Percentiles rank a stretch among this genome's conserved stretches.
Evolutionary conservation across 1,140 invertebrate species (phyloP).

Genomic region (Drosophila kikkawai): DNA sequence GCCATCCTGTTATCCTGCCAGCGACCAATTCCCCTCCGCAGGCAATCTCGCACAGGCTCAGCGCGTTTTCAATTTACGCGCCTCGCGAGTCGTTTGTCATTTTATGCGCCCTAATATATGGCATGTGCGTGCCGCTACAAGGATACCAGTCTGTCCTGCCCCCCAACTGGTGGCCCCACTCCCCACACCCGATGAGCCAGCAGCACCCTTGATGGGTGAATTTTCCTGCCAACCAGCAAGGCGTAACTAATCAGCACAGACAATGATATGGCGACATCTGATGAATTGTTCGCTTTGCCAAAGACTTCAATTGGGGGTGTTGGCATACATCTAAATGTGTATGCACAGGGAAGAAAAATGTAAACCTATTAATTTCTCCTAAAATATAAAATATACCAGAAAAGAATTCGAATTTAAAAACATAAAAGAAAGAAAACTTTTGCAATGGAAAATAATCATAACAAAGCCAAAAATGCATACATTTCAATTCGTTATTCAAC

Average conservation of each 20-base stretch:
- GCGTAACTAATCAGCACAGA: slow-evolving; percentile 78
- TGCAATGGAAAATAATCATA: no score
- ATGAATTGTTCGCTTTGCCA: slow-evolving; percentile 59
- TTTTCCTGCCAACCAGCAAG: slow-evolving; percentile 57
- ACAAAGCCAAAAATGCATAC: no score
- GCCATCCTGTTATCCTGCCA: slow-evolving; percentile 14
- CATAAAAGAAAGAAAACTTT: no score
- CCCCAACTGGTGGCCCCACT: neutral
- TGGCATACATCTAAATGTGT: slow-evolving; percentile 16
- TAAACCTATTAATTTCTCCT: neutral
- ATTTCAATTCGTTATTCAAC: no score
- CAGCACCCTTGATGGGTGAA: slow-evolving; percentile 13
- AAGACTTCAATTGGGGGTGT: slow-evolving; percentile 44
- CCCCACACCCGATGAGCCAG: neutral
- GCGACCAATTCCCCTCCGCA: slow-evolving; percentile 22
- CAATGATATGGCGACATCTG: slow-evolving; percentile 85
- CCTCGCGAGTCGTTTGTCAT: slow-evolving; percentile 81
- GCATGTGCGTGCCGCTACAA: slow-evolving; percentile 71
- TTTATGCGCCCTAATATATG: slow-evolving; percentile 82
- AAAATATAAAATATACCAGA: neutral
- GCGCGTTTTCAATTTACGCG: slow-evolving; percentile 81
- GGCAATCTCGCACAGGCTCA: slow-evolving; percentile 71
- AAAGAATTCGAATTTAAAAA: no score
- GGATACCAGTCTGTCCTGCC: slow-evolving; percentile 37
- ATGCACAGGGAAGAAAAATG: slow-evolving; percentile 6